Conservation (phyloP, 2,888 invertebrate species). For the Copidosoma aretas region DNA sequence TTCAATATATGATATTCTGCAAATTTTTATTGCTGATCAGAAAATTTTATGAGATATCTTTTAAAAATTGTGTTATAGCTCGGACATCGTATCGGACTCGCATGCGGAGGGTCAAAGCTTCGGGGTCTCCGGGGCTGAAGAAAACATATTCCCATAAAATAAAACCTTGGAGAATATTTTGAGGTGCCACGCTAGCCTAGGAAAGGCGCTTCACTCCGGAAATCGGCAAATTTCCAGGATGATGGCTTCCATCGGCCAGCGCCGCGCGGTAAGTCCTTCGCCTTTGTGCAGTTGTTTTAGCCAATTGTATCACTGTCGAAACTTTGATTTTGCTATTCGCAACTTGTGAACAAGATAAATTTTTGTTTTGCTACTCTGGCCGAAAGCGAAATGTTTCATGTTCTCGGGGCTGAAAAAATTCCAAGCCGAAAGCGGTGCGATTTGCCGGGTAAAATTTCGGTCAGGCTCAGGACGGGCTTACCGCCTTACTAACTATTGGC, state of each 20-base stretch:
- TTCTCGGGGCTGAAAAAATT: background rate
- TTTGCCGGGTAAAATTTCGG: too few relatives aligned
- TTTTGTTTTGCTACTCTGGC: slow-evolving; percentile 17
- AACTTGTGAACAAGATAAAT: background rate
- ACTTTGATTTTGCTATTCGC: slow-evolving; percentile 1
- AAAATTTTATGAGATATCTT: slow-evolving; percentile 38
- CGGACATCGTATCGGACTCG: slow-evolving; percentile 57
- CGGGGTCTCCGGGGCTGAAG: slow-evolving; percentile 50
- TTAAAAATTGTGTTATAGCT: slow-evolving; percentile 18
- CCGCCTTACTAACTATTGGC: slow-evolving; percentile 60
- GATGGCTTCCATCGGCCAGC: slow-evolving; percentile 44
- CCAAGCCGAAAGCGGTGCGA: too few relatives aligned
- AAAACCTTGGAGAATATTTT: slow-evolving; percentile 58
- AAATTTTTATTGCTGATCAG: background rate
- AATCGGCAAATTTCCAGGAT: slow-evolving; percentile 34
- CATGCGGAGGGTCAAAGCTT: slow-evolving; percentile 51
- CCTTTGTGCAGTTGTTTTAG: background rate
- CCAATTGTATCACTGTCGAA: background rate
- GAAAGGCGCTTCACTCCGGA: slow-evolving; percentile 37
- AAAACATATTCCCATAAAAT: slow-evolving; percentile 57
- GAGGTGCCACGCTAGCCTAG: slow-evolving; percentile 55
- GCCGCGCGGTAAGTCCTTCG: slow-evolving; percentile 50
- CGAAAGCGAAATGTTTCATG: background rate
- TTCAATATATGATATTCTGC: background rate
- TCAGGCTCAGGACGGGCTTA: slow-evolving; percentile 45